phyloP scores from a whole-genome alignment of 2,113 vertebrate genomes.

The Lagopus leucura region DNA sequence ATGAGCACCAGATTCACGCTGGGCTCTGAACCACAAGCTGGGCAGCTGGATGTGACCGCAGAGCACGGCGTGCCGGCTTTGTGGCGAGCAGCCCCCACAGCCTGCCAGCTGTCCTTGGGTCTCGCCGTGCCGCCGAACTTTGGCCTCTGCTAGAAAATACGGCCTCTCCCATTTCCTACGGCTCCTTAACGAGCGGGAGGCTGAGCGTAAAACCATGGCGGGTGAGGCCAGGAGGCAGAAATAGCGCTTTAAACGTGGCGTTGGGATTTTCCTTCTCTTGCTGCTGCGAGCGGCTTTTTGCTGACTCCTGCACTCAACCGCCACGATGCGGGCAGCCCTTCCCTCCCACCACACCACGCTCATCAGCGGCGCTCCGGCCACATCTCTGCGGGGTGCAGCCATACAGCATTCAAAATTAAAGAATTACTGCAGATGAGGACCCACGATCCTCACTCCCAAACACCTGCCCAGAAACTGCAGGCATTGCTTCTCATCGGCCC shows the following conservation, averaged over 20 bases:
- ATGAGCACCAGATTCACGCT: not conserved
- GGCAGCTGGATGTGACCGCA: not conserved
- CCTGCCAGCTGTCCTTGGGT: not conserved
- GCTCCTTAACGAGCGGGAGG: not conserved
- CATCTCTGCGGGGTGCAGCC: accelerated
- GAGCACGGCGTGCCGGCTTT: accelerated
- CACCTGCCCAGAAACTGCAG: not conserved
- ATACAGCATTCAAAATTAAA: accelerated
- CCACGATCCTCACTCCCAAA: too few relatives aligned
- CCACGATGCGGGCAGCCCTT: not conserved
- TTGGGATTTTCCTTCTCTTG: not conserved
- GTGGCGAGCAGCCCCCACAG: not conserved
- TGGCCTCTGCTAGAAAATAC: not conserved
- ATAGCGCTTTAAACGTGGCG: not conserved
- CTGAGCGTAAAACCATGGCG: not conserved
- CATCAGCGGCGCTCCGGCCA: not conserved
- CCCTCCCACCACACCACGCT: not conserved
- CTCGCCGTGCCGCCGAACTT: not conserved
- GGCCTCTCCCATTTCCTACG: not conserved
- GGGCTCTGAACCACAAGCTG: not conserved
- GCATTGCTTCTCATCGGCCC: not conserved
- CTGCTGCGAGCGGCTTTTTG: accelerated
- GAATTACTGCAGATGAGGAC: accelerated
- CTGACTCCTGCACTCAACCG: not conserved
- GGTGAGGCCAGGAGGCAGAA: not conserved